Evolutionary conservation across 2,113 vertebrate genomes (phyloP), one percentile per base, ranked within the genome.

Genomic region (Phoxinus phoxinus): DNA sequence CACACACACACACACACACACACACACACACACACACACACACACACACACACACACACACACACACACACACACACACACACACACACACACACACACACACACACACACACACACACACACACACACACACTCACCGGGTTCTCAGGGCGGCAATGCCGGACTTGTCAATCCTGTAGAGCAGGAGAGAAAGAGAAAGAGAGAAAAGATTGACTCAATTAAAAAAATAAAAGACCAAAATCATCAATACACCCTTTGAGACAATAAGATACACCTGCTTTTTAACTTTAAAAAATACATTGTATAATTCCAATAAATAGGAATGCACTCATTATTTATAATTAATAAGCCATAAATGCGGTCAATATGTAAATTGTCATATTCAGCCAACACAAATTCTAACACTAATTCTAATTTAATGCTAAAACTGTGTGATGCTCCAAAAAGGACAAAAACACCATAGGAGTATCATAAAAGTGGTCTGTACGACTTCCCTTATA

Each of bases 91-190:
- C 87, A 63, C 27, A 81, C 25, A 67, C 58, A 71, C 73, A 58
- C 83, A 84, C 25, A 72, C 21, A 75, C 30, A 63, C 23, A 81
- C 25, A 67, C 69, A 71, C 65, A 73, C 59, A 72, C 65, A 73
- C 17, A 71, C 32, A 63, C 32, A 75, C 30, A 17, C 0, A 51
- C 35, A 89, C 89, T 88, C 27, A 90, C 87, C 89, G 78, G 76
- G 83, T 75, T 61, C 86, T 88, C 79, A 91, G 87, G 44, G 90
- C 87, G 5, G 90, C 84, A 23, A 87, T 84, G 63, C 84, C 89
- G 53, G 90, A 83, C 85, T 89, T 91, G 87, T 91, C 90, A 71
- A 91, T 86, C 88, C 90, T 91, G 56, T 12, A 88, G 46, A 74
- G 21, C 35, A 58, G 17, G 69, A 76, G 13, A 86, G n/a, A 27